Conservation (phyloP, 2,888 invertebrate genomes). For the Falcaria lacertinaria region DNA sequence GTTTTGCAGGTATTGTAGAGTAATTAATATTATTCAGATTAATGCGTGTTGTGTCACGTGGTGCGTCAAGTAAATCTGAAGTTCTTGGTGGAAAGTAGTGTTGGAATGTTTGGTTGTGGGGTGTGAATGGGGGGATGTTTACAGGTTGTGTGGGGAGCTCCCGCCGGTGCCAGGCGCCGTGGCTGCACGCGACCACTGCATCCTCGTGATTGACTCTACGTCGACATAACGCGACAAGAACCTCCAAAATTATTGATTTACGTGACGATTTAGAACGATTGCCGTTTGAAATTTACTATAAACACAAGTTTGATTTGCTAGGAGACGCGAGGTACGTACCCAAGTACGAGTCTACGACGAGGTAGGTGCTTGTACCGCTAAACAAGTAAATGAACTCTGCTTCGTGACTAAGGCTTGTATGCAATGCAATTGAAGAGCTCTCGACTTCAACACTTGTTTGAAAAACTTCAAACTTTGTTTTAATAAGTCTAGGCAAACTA, state of each 20-base stretch:
- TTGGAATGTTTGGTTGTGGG: slow-evolving; percentile 15
- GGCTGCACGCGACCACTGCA: slow-evolving; percentile 64
- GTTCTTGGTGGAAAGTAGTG: slow-evolving; percentile 33
- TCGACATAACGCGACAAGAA: slow-evolving; percentile 35
- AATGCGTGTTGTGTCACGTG: slow-evolving; percentile 33
- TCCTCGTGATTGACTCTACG: slow-evolving; percentile 19
- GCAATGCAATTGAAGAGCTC: too few species aligned
- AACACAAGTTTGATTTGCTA: background rate
- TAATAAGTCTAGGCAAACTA: too few species aligned
- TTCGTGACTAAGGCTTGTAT: slow-evolving; percentile 6
- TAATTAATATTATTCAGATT: slow-evolving; percentile 40
- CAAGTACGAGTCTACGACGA: background rate
- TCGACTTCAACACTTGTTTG: background rate
- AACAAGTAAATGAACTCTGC: background rate
- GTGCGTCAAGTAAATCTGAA: slow-evolving; percentile 31
- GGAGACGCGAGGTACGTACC: background rate
- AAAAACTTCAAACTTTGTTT: background rate
- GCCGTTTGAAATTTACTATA: slow-evolving; percentile 32
- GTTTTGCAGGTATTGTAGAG: slow-evolving; percentile 23
- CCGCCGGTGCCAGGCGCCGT: slow-evolving; percentile 77
- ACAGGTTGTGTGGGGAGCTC: slow-evolving; percentile 54
- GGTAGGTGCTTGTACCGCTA: background rate
- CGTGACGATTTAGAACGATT: slow-evolving; percentile 17
- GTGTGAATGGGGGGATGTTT: slow-evolving; percentile 48
- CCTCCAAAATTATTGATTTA: slow-evolving; percentile 39